A percentile compares a stretch with the other conserved stretches of the same genome.
Conservation (phyloP, 1,140 invertebrate species). For the Dendroctonus valens region DNA sequence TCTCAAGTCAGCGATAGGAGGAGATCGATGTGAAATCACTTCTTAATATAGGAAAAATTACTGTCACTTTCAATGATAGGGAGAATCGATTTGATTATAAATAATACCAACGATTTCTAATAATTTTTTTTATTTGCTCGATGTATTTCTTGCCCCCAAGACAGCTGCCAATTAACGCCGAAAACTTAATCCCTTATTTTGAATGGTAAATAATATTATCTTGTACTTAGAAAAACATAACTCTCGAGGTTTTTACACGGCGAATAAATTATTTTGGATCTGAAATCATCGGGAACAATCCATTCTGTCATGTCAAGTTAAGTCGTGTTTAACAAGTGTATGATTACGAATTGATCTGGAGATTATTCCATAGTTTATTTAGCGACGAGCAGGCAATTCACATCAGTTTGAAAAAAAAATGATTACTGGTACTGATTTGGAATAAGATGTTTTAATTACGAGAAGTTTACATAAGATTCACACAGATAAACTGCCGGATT, state of each 20-base stretch:
- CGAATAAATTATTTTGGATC: conserved; percentile 1
- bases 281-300: neutral
- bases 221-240: conserved; percentile 8
- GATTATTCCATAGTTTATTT: too few relatives aligned
- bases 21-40: conserved; percentile 12
- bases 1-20: conserved; percentile 4
- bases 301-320: too few relatives aligned
- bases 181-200: conserved; percentile 21
- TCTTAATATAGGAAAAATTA: conserved; percentile 17
- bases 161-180: conserved; percentile 23
- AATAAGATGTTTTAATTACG: too few relatives aligned
- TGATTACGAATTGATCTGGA: too few relatives aligned
- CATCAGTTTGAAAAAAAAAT: too few relatives aligned
- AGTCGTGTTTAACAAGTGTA: too few relatives aligned
- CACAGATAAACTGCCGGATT: too few relatives aligned
- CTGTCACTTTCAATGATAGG: conserved; percentile 4
- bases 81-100: conserved; percentile 6
- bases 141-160: conserved; percentile 10
- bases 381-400: too few relatives aligned
- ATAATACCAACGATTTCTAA: too few relatives aligned
- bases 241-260: conserved; percentile 3
- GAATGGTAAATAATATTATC: conserved; percentile 27
- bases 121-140: neutral
- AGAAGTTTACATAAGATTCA: too few relatives aligned
- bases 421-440: too few relatives aligned